phyloP scores from a whole-genome alignment of 2,888 invertebrate species.

The Caenorhabditis zanzibari region DNA sequence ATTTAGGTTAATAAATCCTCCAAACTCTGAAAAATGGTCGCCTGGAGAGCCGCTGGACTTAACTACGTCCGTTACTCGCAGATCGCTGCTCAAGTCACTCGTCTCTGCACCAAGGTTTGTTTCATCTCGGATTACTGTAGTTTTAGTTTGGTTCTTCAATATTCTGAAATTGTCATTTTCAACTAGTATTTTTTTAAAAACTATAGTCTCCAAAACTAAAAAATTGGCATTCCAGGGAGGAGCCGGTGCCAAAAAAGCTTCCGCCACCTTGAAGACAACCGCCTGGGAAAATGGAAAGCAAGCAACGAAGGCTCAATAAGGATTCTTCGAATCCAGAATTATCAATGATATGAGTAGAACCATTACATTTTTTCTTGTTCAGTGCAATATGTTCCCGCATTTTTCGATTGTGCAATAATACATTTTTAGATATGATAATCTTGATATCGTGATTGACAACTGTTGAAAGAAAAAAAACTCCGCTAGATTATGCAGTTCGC shows the following conservation, averaged over 20 bases:
- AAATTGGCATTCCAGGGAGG: slow-evolving; percentile 48
- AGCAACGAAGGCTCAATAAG: slow-evolving; percentile 10
- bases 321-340: neutral
- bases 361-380: neutral
- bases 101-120: slow-evolving; percentile 89
- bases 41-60: slow-evolving; percentile 79
- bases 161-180: no score
- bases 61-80: slow-evolving; percentile 98
- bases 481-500: no score
- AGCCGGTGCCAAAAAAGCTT: slow-evolving; percentile 87
- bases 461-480: no score
- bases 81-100: slow-evolving; percentile 90
- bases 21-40: slow-evolving; percentile 69
- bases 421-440: slow-evolving; percentile 1
- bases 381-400: slow-evolving; percentile 23
- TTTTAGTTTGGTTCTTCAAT: no score
- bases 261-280: slow-evolving; percentile 90
- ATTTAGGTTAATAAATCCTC: slow-evolving; percentile 29
- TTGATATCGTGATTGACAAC: neutral
- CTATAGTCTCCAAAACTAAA: no score
- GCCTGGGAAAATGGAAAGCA: slow-evolving; percentile 91
- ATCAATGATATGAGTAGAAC: neutral
- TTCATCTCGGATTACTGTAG: neutral
- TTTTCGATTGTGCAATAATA: slow-evolving; percentile 14
- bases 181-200: no score